Base-by-base conservation (phyloP, 37 sponge, comb jelly and placozoan genomes). In the Ephydatia muelleri region DNA sequence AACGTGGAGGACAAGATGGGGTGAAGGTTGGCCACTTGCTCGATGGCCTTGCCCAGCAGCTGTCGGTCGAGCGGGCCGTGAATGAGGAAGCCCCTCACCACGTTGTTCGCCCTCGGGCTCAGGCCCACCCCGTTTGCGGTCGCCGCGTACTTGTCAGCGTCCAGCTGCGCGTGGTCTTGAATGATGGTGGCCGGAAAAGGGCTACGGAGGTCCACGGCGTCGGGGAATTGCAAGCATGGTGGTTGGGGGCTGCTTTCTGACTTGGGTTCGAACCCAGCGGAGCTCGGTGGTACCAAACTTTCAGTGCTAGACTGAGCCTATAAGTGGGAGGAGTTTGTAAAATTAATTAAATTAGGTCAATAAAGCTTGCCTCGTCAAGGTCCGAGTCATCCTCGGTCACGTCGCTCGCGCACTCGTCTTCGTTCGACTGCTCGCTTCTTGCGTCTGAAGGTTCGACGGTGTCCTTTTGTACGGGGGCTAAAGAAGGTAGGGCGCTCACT, bases 141-240 rank as follows among this genome's bases (percentile, higher is more conserved):
- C 1, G 82, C 75, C 27, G 82, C 78, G 49, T 27, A 86, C 5
- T 64, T 64, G 48, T 86, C 84, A 4, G 23, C 14, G 65, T 95
- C 95, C 26, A 84, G 38, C 8, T 83, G 75, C 2, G 80, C 79
- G 47, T 92, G 90, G 28, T 88, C 91, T 43, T 95, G 95, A 21
- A 95, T 88, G 33, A 95, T 34, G 75, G 95, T 95, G 0, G 93
- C 88, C 31, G 84, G 92, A 64, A 92, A 95, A 0, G 86, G 72
- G 19, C 37, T 25, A 12, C 73, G 48, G 49, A 39, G 49, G 49
- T 23, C 23, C 33, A 33, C 33, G 64, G 76, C 80, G 0, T 32
- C 49, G 35, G 77, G 73, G 49, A 86, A 85, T 49, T 81, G 91
- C 0, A 82, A 26, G 8, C 75, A 28, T 2, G 80, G 43, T 1